phyloP scores from a whole-genome alignment of 2,888 invertebrate species.

The Aphidius colemani region DNA sequence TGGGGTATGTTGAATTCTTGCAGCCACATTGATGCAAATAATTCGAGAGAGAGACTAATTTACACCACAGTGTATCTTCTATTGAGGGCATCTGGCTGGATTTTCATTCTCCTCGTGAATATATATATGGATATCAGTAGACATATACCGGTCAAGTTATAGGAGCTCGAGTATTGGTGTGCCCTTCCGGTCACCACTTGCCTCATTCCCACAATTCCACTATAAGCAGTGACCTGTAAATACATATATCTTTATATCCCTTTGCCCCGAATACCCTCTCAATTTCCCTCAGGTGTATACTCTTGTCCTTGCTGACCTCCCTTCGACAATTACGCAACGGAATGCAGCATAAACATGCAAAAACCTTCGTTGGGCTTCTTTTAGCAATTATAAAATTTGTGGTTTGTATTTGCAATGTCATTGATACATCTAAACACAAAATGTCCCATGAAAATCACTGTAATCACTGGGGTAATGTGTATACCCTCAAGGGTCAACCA shows the following conservation, averaged over 20 bases:
- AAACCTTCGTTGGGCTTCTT: conserved; percentile 31
- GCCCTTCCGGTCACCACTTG: conserved; percentile 40
- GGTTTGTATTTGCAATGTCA: too few species aligned
- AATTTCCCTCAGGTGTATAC: background rate
- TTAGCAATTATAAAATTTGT: too few species aligned
- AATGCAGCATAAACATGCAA: conserved; percentile 54
- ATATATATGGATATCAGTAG: conserved; percentile 25
- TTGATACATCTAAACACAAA: too few species aligned
- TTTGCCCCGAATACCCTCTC: background rate
- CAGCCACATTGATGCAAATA: conserved; percentile 8
- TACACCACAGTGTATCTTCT: conserved; percentile 24
- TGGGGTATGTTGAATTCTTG: background rate
- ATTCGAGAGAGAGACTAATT: conserved; percentile 32
- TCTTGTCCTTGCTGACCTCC: background rate
- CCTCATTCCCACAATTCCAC: conserved; percentile 29
- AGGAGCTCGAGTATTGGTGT: conserved; percentile 31
- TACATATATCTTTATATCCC: conserved; percentile 37
- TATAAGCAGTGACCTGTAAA: conserved; percentile 39
- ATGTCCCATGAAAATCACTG: too few species aligned
- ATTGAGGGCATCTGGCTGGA: conserved; percentile 18
- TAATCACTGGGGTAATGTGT: too few species aligned
- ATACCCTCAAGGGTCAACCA: too few species aligned
- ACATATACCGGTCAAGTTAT: conserved; percentile 29
- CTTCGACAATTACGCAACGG: conserved; percentile 53
- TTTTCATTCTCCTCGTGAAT: background rate